A percentile compares a stretch with the other conserved stretches of the same genome.
Evolutionary conservation across 2,113 vertebrate genomes (phyloP).

Genomic region (Orthonyx spaldingii): DNA sequence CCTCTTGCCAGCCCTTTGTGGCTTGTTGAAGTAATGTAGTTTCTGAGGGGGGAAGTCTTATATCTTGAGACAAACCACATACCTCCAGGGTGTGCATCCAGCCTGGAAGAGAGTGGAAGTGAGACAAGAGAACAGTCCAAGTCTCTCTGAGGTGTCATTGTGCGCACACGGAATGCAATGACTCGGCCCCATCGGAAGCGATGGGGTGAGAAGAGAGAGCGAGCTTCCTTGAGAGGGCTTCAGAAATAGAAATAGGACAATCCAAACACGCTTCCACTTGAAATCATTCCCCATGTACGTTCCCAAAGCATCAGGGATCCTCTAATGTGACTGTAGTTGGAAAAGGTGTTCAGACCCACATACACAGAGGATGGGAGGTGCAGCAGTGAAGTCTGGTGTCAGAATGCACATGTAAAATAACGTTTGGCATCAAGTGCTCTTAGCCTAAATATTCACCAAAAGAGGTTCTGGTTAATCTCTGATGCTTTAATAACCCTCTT

Average conservation of each 20-base stretch:
- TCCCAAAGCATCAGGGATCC: not conserved
- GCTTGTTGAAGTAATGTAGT: conserved; percentile 52
- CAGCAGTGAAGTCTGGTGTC: not conserved
- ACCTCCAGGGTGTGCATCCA: conserved; percentile 64
- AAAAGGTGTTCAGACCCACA: not conserved
- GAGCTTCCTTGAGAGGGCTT: conserved; percentile 36
- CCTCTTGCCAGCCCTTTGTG: conserved; percentile 27
- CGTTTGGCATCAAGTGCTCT: not conserved
- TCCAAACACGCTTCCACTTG: not conserved
- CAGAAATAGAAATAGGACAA: conserved; percentile 48
- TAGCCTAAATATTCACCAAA: not conserved
- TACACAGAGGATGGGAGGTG: not conserved
- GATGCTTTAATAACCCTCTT: not conserved
- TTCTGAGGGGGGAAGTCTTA: conserved; percentile 58
- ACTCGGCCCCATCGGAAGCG: conserved; percentile 56
- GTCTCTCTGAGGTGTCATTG: conserved; percentile 60
- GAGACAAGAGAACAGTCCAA: conserved; percentile 59
- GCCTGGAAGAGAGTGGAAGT: conserved; percentile 54
- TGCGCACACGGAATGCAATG: not conserved
- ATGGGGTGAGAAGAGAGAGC: conserved; percentile 59
- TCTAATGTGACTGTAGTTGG: not conserved
- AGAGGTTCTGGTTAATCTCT: not conserved
- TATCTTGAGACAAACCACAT: conserved; percentile 68
- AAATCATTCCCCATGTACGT: not conserved
- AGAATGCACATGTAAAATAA: not conserved